Evolutionary conservation across 2,888 invertebrate species (phyloP), one percentile per base, ranked within the genome.

Genomic region (Eurytoma californica): DNA sequence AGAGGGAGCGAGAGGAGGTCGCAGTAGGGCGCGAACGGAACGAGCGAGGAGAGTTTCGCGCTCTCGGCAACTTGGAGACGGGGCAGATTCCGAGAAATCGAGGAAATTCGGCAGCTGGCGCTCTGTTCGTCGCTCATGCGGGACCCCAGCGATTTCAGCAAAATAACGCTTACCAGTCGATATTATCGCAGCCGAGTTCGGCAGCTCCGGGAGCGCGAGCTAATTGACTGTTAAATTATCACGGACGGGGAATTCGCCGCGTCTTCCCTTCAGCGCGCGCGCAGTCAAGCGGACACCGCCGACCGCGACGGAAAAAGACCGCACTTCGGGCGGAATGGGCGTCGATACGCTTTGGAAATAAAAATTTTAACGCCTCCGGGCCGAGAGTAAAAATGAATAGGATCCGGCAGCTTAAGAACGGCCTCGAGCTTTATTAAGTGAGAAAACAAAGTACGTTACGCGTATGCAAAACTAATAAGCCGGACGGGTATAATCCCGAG

Each of bases 221-320:
- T 89, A 89, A 89, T 89, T 89, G 88, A 89, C 87, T 88, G 88
- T 86, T 87, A 88, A 90, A 88, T 89, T 88, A 87, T 87, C 87
- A 83, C 84, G 84, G 84, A 79, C 83, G 81, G 85, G 83, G 82
- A 82, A 78, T 83, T 82, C 82, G 60, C 58, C 28, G 16, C 39
- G 30, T 30, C 53, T 24, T 16, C 61, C 14, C n/a, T 28, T 16
- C 53, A 20, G 18, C 30, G 18, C 49, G 67, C 51, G 14, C 30
- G 30, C 9, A 63, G 53, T 53, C 53, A 5, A 53, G 53, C 14
- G 53, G 16, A n/a, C 53, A 14, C n/a, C 49, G 49, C 12, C 14
- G 16, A 51, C 39, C 39, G 30, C 51, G 51, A 18, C 47, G 51
- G 57, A 67, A 75, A 75, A 75, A 75, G 60, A 28, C n/a, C n/a